Evolutionary conservation across 2,113 vertebrate genomes (phyloP).

Genomic region (Puffinus mauretanicus): DNA sequence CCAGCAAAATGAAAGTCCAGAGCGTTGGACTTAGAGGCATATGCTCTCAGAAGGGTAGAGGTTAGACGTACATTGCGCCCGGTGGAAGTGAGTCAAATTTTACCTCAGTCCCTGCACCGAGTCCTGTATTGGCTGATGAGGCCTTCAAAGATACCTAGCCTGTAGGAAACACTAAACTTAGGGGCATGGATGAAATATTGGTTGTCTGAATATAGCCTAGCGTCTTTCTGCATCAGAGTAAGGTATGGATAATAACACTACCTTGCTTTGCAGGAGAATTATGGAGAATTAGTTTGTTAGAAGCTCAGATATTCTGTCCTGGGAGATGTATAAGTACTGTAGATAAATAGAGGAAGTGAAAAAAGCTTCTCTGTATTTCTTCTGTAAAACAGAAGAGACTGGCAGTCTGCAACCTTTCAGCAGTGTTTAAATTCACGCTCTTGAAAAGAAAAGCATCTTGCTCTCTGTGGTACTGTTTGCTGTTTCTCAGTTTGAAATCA

Average conservation of each 20-base stretch:
- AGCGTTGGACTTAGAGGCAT: not conserved
- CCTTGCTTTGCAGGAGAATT: not conserved
- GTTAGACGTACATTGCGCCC: not conserved
- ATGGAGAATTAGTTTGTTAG: not conserved
- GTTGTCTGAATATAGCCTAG: not conserved
- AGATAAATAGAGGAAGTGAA: not conserved
- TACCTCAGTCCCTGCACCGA: not conserved
- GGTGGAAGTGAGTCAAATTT: not conserved
- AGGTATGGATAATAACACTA: not conserved
- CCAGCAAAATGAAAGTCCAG: not conserved
- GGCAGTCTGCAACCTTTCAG: not conserved
- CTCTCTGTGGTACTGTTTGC: not conserved
- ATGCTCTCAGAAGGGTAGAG: not conserved
- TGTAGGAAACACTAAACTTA: not conserved
- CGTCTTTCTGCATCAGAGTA: not conserved
- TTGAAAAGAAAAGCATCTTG: not conserved
- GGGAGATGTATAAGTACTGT: not conserved
- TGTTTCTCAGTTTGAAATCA: slow-evolving; percentile 13
- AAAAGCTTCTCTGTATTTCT: not conserved
- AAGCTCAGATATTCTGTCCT: not conserved
- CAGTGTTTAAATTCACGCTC: not conserved
- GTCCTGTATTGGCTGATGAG: not conserved
- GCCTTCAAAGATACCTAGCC: not conserved
- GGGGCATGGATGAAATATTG: not conserved
- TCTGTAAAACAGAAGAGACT: not conserved